Base-by-base conservation (phyloP, 2,113 vertebrate species). In the Copsychus sechellarum region DNA sequence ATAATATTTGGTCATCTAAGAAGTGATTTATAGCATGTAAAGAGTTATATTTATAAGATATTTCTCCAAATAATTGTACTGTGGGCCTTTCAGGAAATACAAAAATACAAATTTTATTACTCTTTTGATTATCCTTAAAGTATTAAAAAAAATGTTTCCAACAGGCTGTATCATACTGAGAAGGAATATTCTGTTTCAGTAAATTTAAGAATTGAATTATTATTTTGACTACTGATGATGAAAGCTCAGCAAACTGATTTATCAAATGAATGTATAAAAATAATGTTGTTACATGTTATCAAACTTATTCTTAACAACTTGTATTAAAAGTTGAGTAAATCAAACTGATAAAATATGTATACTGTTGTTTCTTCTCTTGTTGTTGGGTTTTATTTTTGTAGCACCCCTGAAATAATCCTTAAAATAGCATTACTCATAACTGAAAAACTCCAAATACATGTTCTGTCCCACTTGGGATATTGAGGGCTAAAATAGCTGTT, bases 401-500 rank as follows among this genome's bases (percentile, higher is more conserved):
- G 65, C 67, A 56, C 4, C 24, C n/a, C 33, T 47, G 38, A 16
- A 62, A 51, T 73, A 8, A 9, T 62, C 19, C 66, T 90, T 47
- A 48, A 89, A 93, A 82, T 72, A 93, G 36, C 8, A 72, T 36
- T 80, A 77, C 6, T 3, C 50, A 61, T 36, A 88, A 82, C 34
- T 57, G 21, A 76, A 89, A 72, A 80, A 5, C 38, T 77, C 87
- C 48, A 90, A 86, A 77, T 74, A 71, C 1, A 5, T 93, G 15
- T 66, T 91, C 82, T 90, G 62, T 80, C 90, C 95, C 74, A 56
- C n/a, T 47, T 6, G 4, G 71, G 88, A 83, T 83, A 93, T 91
- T 77, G 74, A 62, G n/a, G 74, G 74, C 86, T 88, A 88, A 93
- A 95, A 93, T 94, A 92, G 71, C 51, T 70, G 79, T 60, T 86